Percentiles rank a stretch among this genome's conserved stretches.
Conservation (phyloP, 2,888 invertebrate species). For the Lingula anatina region DNA sequence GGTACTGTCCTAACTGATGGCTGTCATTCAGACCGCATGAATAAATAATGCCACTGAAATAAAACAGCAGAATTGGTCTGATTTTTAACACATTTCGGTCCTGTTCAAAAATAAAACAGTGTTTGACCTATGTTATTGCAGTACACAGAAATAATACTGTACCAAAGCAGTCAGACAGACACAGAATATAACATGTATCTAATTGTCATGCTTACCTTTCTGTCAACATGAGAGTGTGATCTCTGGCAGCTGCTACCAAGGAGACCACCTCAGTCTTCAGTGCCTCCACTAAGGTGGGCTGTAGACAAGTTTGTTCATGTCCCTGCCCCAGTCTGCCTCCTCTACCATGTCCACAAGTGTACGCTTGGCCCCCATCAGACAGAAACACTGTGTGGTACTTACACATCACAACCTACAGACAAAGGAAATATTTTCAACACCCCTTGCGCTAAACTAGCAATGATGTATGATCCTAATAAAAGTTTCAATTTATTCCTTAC, state of each 20-base stretch:
- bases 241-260: slow-evolving; percentile 60
- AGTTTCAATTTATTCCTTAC: no score
- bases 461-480: neutral
- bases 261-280: slow-evolving; percentile 48
- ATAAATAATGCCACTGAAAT: slow-evolving; percentile 61
- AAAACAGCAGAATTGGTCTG: slow-evolving; percentile 2
- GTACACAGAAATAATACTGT: no score
- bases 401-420: slow-evolving; percentile 63
- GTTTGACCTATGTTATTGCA: no score
- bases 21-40: slow-evolving; percentile 58
- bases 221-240: slow-evolving; percentile 66
- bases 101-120: no score
- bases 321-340: slow-evolving; percentile 72
- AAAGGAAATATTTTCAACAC: neutral
- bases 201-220: slow-evolving; percentile 54
- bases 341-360: slow-evolving; percentile 75
- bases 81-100: no score
- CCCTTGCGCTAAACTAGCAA: neutral
- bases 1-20: slow-evolving; percentile 62
- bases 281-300: slow-evolving; percentile 34
- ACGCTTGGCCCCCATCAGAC: slow-evolving; percentile 59
- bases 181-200: no score
- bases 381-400: slow-evolving; percentile 75
- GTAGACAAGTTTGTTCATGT: slow-evolving; percentile 53
- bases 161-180: no score